Base-by-base conservation (phyloP, 2,113 vertebrate species). In the Lanius collurio region DNA sequence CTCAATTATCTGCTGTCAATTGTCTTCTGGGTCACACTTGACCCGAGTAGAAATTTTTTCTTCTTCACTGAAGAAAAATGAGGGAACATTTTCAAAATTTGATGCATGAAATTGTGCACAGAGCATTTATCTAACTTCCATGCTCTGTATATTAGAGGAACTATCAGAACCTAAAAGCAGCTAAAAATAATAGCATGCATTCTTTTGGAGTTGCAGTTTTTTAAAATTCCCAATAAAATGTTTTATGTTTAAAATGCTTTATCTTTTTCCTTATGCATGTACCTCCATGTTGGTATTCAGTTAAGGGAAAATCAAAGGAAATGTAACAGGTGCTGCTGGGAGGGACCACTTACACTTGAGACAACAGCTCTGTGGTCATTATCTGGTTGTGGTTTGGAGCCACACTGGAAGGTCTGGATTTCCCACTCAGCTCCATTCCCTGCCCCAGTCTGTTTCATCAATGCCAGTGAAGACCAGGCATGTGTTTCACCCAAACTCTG, bases 221-320 rank as follows among this genome's bases (percentile, higher is more conserved):
- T 41, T 5, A 2, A 20, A 84, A 50, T 19, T 46, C 20, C 7
- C 24, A 49, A 55, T 81, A 49, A 94, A 89, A 86, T 10, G 4
- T 14, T 39, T 31, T 0, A 70, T 37, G 37, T 37, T 37, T 37
- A 37, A 37, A 37, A 37, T 37, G 30, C 9, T 49, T 30, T 41
- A 7, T 24, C 41, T 56, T 75, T 78, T 42, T 15, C 46, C 41
- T 15, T 3, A 23, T 1, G 28, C 9, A 0, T 10, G 17, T 6
- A 31, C 28, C 42, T 82, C 47, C 41, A 33, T 0, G 0, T 3
- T 62, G 55, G 41, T 35, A 57, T 69, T 71, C 22, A 57, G 49
- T 37, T 79, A 87, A 91, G 20, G 63, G 77, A 84, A 91, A 89
- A 89, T 92, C 49, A 79, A 89, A 91, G 62, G 20, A 42, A 22